These are phyloP conservation scores for Ophion costatus DNA, from an alignment of 2,888 invertebrate genomes.

Conservation along the genomic window DNA sequence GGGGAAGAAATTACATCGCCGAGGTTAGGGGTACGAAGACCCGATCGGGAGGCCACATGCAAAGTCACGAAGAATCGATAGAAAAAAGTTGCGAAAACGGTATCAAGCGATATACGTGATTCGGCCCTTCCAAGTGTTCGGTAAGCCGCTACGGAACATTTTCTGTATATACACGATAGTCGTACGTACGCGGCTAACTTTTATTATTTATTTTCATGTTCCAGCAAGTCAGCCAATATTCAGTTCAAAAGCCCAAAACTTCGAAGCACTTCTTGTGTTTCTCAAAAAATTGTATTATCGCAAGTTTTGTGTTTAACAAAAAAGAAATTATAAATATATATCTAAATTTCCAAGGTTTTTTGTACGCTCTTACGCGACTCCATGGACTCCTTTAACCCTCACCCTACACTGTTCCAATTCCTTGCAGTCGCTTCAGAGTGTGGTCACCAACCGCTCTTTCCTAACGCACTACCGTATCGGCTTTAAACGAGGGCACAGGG, in stretches of 20 bases:
- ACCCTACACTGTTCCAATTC: too few species aligned
- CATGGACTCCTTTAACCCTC: too few species aligned
- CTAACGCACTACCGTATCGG: too few species aligned
- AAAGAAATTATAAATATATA: too few species aligned
- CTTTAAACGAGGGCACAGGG: too few species aligned
- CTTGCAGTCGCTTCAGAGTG: too few species aligned
- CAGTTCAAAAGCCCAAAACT: neutral
- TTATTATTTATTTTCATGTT: neutral
- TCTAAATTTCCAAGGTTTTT: too few species aligned
- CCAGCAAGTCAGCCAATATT: neutral
- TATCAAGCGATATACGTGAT: neutral
- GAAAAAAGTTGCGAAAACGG: neutral
- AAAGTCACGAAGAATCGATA: constrained; percentile 50
- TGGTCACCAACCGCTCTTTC: too few species aligned
- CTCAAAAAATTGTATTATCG: neutral
- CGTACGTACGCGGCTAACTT: neutral
- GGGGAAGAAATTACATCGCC: constrained; percentile 1
- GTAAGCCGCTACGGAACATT: neutral
- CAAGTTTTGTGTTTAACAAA: too few species aligned
- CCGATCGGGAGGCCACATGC: constrained; percentile 11
- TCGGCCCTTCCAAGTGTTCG: neutral
- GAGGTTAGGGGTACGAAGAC: neutral
- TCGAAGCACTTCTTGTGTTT: neutral
- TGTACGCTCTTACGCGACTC: too few species aligned
- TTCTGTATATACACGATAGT: neutral